Evolutionary conservation across 2,888 invertebrate species (phyloP), one percentile per base, ranked within the genome.

Genomic region (Eremobia ochroleuca): DNA sequence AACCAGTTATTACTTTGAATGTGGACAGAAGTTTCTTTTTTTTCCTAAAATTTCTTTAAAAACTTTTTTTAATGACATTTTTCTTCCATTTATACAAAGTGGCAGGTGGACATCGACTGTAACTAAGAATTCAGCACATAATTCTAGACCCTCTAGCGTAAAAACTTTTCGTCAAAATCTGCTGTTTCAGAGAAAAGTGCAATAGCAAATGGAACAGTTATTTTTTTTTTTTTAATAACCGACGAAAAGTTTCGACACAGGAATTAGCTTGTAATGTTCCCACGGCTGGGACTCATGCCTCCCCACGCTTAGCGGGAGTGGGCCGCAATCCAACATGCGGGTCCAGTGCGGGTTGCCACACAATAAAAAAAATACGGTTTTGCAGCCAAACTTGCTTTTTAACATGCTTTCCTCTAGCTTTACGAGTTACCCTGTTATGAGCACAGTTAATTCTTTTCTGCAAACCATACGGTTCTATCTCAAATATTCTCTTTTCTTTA

Each of bases 1-100:
- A 72, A 15, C 67, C 59, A 85, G 46, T 76, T 73, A 67, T 65
- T 76, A 62, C 61, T 65, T 85, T 76, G 34, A 70, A 55, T 40
- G 18, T 21, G 15, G 15, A 25, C 55, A 58, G 1, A 55, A 73
- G 13, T 15, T 49, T 59, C 4, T 61, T 15, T 52, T 58, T 13
- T 31, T n/a, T 31, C 43, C 28, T 4, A n/a, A 13, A 46, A 15
- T 9, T 31, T 31, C 37, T 4, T 37, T 55, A 3, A 28, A 15
- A 28, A 15, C 21, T 18, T 18, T 15, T 61, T 64, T 40, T 62
- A 21, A 73, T 40, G 31, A n/a, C 6, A 55, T 64, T 28, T 81
- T 76, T 65, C 28, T 40, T 40, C 6, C 13, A 13, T 49, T 31
- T 8, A 52, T 9, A 52, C 4, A 11, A 1, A 52, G 4, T n/a